Base-by-base conservation (phyloP, 2,888 invertebrate genomes). In the Tetanocera ferruginea region DNA sequence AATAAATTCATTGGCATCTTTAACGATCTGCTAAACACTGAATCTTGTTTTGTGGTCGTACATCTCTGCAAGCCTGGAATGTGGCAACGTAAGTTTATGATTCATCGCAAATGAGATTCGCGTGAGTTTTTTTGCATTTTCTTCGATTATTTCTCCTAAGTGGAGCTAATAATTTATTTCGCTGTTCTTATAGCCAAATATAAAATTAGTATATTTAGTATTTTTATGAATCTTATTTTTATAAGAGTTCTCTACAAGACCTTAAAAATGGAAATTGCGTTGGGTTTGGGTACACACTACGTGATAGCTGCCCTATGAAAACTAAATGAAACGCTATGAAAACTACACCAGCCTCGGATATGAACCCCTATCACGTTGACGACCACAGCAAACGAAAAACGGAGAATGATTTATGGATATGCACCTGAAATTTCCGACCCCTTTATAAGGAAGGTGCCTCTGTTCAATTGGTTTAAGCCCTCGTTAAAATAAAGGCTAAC, bases 1-100 rank as follows among this genome's bases (percentile, higher is more conserved):
- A 69, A 69, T 51, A 51, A n/a, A 43, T 67, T 67, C 37, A 31
- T 67, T 37, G 34, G 37, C 67, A 23, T 37, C 67, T 67, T 37
- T 67, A 67, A 67, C 67, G 67, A 67, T 67, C 67, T 67, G 67
- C 43, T 66, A 69, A 69, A 69, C 49, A 4, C 49, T 25, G 23
- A 28, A 43, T 23, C 49, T 28, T 64, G 64, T 28, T 62, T 25
- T 3, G 34, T 19, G 19, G 43, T 69, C 69, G 51, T 69, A 69
- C 69, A 69, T 69, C 69, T 51, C 25, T 25, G 69, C 6, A 23
- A 69, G 69, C 49, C 19, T 69, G 69, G 69, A 69, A 69, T 69
- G 69, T 69, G 49, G 51, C 23, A 8, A 17, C 23, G 69, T 51
- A n/a, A 51, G 8, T 69, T 69, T 51, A 69, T 69, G 69, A 69